phyloP scores from a whole-genome alignment of 1,140 invertebrate species.

The Potamilus streckersoni region DNA sequence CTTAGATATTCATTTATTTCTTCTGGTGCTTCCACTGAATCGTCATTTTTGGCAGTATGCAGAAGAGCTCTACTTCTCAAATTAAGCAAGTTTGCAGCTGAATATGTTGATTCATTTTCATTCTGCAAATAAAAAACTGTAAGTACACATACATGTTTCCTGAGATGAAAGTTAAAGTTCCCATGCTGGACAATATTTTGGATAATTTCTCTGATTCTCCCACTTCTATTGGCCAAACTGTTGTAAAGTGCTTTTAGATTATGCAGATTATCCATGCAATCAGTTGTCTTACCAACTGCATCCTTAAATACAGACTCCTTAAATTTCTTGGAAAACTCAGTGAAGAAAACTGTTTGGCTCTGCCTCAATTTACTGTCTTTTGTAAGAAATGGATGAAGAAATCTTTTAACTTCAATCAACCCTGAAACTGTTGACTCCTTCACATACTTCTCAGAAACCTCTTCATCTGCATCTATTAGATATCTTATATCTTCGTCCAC shows the following conservation, averaged over 20 bases:
- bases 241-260: conserved; percentile 32
- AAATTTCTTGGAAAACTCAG: conserved; percentile 17
- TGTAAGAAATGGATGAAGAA: conserved; percentile 15
- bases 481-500: conserved; percentile 28
- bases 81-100: conserved; percentile 7
- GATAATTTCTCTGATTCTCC: conserved; percentile 31
- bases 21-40: background rate
- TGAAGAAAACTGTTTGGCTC: conserved; percentile 4
- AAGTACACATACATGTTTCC: conserved; percentile 1
- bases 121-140: conserved; percentile 15
- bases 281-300: conserved; percentile 18
- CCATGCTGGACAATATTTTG: conserved; percentile 3
- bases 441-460: conserved; percentile 33
- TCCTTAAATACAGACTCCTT: conserved; percentile 8
- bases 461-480: conserved; percentile 39
- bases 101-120: background rate
- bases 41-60: conserved; percentile 27
- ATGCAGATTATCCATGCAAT: conserved; percentile 25
- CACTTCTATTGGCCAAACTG: conserved; percentile 31
- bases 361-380: background rate
- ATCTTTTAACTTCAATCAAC: conserved; percentile 29
- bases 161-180: conserved; percentile 6
- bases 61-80: conserved; percentile 35
- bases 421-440: conserved; percentile 32
- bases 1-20: conserved; percentile 7